These are phyloP conservation scores for Vultur gryphus DNA, from an alignment of 2,797 vertebrate genomes.

Conservation along the genomic window DNA sequence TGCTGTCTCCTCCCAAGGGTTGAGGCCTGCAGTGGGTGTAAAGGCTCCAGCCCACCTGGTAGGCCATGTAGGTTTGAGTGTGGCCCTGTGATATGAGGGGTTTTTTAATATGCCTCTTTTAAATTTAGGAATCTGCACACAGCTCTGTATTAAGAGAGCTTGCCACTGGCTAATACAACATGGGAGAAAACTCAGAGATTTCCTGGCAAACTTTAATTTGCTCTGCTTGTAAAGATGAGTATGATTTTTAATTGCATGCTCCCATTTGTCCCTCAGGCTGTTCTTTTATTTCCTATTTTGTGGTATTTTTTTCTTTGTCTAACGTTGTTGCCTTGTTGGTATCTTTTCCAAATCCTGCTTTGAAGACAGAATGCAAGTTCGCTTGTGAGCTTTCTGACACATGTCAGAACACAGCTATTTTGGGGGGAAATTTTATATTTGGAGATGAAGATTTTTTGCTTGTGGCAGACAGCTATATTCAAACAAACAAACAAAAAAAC, in stretches of 20 bases:
- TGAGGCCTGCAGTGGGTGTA: background rate
- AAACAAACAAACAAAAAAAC: background rate
- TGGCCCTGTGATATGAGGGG: rapidly evolving
- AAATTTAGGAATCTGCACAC: background rate
- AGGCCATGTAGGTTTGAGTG: background rate
- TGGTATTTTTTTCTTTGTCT: background rate
- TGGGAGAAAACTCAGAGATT: background rate
- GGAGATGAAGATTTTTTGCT: background rate
- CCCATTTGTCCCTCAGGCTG: background rate
- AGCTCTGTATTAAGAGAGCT: background rate
- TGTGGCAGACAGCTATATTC: background rate
- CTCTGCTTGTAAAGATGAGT: background rate
- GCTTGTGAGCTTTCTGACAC: background rate
- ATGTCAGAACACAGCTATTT: background rate
- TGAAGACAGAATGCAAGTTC: background rate
- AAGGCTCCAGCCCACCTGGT: background rate
- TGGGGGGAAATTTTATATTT: background rate
- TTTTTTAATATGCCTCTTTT: background rate
- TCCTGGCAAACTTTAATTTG: background rate
- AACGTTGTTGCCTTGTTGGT: background rate
- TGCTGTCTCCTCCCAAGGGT: background rate
- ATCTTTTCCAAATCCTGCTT: background rate
- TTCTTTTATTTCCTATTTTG: background rate
- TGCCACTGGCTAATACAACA: background rate
- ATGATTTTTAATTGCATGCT: background rate